phyloP scores from a whole-genome alignment of 2,797 vertebrate species.

The Pitangus sulphuratus region DNA sequence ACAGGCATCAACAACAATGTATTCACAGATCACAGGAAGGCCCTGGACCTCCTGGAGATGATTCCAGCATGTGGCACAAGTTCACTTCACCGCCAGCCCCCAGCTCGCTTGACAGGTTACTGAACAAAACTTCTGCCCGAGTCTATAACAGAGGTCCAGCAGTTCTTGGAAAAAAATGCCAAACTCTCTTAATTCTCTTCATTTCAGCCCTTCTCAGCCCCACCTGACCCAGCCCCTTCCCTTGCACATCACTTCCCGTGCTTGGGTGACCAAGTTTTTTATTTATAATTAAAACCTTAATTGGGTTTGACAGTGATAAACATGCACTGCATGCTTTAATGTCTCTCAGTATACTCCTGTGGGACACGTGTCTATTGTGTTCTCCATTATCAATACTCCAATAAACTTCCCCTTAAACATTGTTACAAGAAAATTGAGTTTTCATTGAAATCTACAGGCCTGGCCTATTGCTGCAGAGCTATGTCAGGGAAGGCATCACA shows the following conservation, averaged over 20 bases:
- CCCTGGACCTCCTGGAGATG: background rate
- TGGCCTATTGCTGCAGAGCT: background rate
- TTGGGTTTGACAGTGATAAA: background rate
- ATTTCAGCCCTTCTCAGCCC: background rate
- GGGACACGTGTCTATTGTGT: background rate
- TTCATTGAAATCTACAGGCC: conserved; percentile 28
- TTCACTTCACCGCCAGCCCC: background rate
- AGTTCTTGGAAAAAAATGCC: background rate
- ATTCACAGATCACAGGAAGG: accelerated
- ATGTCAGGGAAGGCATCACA: background rate
- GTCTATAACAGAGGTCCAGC: background rate
- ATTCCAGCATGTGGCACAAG: background rate
- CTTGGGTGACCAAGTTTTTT: background rate
- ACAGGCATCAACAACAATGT: background rate
- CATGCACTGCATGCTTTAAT: background rate
- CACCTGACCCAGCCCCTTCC: background rate
- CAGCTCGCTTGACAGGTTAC: background rate
- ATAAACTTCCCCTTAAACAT: conserved; percentile 50
- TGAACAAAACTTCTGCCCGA: accelerated
- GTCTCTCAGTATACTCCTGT: background rate
- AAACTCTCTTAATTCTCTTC: background rate
- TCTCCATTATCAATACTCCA: conserved; percentile 40
- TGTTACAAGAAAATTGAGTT: conserved; percentile 60
- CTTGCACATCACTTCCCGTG: background rate
- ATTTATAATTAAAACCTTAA: conserved; percentile 6